A percentile compares a stretch with the other conserved stretches of the same genome.
These are phyloP conservation scores for Streblospio benedicti DNA, from an alignment of 1,140 invertebrate species.

Conservation along the genomic window DNA sequence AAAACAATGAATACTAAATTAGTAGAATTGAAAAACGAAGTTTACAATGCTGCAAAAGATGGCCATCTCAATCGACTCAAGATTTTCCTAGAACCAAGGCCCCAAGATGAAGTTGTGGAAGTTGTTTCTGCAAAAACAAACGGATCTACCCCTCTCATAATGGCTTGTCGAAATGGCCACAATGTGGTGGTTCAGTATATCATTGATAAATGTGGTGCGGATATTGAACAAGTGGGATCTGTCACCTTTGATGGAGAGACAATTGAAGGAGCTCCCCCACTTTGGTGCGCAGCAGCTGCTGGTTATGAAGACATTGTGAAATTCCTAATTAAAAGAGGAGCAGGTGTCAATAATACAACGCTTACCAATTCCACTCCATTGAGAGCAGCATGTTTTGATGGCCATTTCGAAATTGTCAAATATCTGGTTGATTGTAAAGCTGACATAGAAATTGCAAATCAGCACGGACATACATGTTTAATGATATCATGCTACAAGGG, in stretches of 20 bases:
- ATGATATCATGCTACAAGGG: constrained; percentile 97
- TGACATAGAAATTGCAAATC: constrained; percentile 46
- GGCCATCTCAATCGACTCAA: constrained; percentile 60
- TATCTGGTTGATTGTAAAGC: constrained; percentile 41
- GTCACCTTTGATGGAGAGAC: constrained; percentile 93
- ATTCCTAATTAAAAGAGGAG: constrained; percentile 68
- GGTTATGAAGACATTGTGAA: constrained; percentile 67
- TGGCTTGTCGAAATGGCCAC: constrained; percentile 87
- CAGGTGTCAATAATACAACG: constrained; percentile 45
- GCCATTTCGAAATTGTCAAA: constrained; percentile 44
- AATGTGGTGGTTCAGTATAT: constrained; percentile 86
- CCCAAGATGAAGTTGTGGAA: constrained; percentile 40
- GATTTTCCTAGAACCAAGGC: constrained; percentile 57
- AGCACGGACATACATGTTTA: constrained; percentile 72
- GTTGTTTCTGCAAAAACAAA: constrained; percentile 49
- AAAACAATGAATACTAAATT: too few relatives aligned
- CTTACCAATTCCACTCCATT: constrained; percentile 45
- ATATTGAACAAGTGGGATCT: constrained; percentile 79
- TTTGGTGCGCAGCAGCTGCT: constrained; percentile 83
- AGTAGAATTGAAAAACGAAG: constrained; percentile 49
- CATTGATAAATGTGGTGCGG: constrained; percentile 76
- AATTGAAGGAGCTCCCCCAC: constrained; percentile 84
- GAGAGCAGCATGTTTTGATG: constrained; percentile 47
- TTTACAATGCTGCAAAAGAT: constrained; percentile 62
- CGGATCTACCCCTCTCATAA: constrained; percentile 84